Base-by-base conservation (phyloP, 2,888 invertebrate genomes). In the Aporophyla nigra region DNA sequence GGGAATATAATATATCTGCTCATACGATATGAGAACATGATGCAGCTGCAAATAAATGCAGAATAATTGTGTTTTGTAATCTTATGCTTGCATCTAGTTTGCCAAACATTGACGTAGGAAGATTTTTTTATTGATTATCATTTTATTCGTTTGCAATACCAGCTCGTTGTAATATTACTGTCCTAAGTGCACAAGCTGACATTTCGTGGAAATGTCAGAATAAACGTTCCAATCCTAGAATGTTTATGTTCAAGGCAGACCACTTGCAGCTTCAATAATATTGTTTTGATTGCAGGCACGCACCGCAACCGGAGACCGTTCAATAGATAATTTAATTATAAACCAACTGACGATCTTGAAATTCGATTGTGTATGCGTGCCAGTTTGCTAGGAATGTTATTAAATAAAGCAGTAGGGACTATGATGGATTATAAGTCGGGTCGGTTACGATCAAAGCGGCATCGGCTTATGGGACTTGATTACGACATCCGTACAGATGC, bases 221-320 rank as follows among this genome's bases (percentile, higher is more conserved):
- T 84, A 87, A 87, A 87, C 82, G 83, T 78, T 88, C 85, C 84
- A 87, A 87, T 87, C 83, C 75, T 86, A 88, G 88, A 90, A 89
- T 88, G 90, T 91, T 89, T 90, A 74, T 66, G 68, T 72, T 88
- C 90, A 92, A 93, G 93, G 93, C 84, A 85, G 87, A 82, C 90
- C 71, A 84, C 89, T 88, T 88, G 86, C 79, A 88, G 89, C 81
- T 87, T 84, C 80, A 80, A 80, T 80, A 86, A 88, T 87, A 84
- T 86, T 90, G 90, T 86, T 90, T 88, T 87, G 86, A 89, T 85
- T 88, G 87, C 85, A 81, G 62, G 76, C 86, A 81, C 79, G 85
- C 77, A 75, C 62, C 70, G 75, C 46, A 72, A 40, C 46, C 54
- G 68, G 78, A 75, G 79, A 76, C 71, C 58, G 53, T 79, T 76